Evolutionary conservation across 2,113 vertebrate species (phyloP), one percentile per base, ranked within the genome.

Genomic region (Scomber japonicus): DNA sequence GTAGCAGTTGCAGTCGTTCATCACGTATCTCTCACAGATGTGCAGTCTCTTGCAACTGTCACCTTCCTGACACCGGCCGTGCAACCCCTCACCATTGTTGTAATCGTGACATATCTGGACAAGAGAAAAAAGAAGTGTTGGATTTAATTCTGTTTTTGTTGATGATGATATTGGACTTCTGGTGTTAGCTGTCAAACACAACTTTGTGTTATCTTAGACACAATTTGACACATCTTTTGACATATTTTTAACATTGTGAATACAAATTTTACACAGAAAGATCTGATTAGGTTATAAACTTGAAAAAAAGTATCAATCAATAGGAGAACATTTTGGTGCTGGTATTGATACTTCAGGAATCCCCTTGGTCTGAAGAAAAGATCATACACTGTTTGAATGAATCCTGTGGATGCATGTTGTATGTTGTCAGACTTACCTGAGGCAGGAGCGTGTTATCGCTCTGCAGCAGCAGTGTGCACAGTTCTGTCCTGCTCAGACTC

Each of bases 381-480:
- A 40, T 9, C 31, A 13, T 16, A 17, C 24, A 11, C 50, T 14
- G 5, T 73, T 11, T 8, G 30, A 72, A 54, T n/a, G 53, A 54
- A n/a, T 54, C 9, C 19, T 54, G 17, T 56, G 24, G 24, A 27
- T 27, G 12, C 10, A 40, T 31, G 17, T 2, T 30, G 48, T 45
- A 8, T 59, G 51, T 11, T 40, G 24, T 17, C 14, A 19, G 5
- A 75, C 81, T 85, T 75, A 95, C 95, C 0, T 67, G 4, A 2
- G 95, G 95, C 17, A 95, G 79, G 3, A 95, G 60, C 0, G 44
- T 35, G 53, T 4, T 2, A 78, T 95, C 93, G 50, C 81, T 94
- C 90, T 95, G 94, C 48, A 95, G 76, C 45, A 95, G 83, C 60
- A 95, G 71, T 0, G 81, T 78, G 55, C 92, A 88, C 48, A 95